Conservation (phyloP, 2,797 vertebrate genomes). For the Toxotes lorentzi region DNA sequence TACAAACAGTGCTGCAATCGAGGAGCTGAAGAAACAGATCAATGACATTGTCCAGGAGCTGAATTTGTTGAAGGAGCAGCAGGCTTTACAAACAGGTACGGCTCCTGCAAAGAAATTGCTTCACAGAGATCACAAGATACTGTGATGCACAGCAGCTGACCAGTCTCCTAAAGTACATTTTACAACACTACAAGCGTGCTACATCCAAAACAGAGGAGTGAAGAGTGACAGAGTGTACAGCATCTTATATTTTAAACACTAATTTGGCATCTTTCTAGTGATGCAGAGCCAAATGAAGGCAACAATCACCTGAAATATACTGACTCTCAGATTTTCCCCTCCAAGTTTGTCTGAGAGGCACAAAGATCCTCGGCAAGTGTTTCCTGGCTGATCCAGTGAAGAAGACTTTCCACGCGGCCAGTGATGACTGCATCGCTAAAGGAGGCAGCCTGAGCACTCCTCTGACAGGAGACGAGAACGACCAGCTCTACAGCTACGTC, state of each 20-base stretch:
- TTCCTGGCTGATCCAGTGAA: conserved; percentile 87
- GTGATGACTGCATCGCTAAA: conserved; percentile 91
- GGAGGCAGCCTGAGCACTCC: conserved; percentile 92
- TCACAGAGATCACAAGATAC: accelerated
- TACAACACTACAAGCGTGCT: not conserved
- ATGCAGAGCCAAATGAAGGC: not conserved
- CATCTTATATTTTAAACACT: not conserved
- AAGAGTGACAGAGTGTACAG: not conserved
- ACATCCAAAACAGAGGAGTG: not conserved
- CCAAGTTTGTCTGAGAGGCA: conserved; percentile 96
- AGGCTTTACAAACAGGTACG: conserved; percentile 93
- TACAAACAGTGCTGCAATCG: conserved; percentile 86
- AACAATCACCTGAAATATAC: not conserved
- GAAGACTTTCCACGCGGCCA: conserved; percentile 91
- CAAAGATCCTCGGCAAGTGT: conserved; percentile 93
- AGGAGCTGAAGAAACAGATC: conserved; percentile 91
- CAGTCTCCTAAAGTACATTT: not conserved
- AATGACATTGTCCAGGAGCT: conserved; percentile 90
- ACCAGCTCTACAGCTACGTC: conserved; percentile 90
- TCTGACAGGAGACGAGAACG: conserved; percentile 88
- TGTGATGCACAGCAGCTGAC: not conserved
- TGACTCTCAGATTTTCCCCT: not conserved
- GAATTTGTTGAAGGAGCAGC: conserved; percentile 92
- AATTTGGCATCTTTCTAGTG: not conserved
- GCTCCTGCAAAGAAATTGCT: not conserved